Evolutionary conservation across 2,797 vertebrate genomes (phyloP).

Genomic region (Sebastes trivittatus): DNA sequence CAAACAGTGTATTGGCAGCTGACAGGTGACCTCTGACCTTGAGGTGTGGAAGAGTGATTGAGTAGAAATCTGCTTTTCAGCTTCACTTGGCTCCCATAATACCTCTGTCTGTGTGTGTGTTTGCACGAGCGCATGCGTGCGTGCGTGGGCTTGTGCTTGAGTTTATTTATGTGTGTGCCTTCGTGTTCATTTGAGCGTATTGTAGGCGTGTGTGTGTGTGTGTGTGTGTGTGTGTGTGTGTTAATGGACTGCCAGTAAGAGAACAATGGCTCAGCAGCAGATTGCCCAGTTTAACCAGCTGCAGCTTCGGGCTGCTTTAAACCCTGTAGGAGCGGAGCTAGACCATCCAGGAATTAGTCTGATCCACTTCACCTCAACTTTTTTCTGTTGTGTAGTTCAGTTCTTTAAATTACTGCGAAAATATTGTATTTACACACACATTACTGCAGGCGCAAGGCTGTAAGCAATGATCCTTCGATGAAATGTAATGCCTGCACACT

Average conservation of each 20-base stretch:
- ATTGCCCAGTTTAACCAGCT: neutral
- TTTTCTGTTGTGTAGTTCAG: neutral
- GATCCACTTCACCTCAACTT: neutral
- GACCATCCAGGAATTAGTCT: neutral
- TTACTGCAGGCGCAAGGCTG: neutral
- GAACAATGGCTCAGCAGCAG: constrained; percentile 7
- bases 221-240: neutral
- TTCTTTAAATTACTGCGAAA: neutral
- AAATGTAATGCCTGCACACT: neutral
- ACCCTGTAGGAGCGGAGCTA: neutral
- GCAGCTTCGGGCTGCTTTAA: neutral
- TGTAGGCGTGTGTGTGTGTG: neutral
- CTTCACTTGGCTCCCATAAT: constrained; percentile 32
- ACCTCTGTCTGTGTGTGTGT: neutral
- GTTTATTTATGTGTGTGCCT: neutral
- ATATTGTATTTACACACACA: neutral
- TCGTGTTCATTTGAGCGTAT: no score
- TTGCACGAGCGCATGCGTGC: neutral
- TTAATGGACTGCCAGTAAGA: neutral
- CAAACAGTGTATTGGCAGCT: constrained; percentile 22
- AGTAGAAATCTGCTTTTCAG: constrained; percentile 65
- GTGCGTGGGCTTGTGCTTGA: neutral
- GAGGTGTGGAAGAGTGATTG: constrained; percentile 34
- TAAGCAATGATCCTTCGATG: neutral
- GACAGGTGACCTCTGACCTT: constrained; percentile 41